phyloP scores from a whole-genome alignment of 2,888 invertebrate species.

The Platycheirus rosarum region DNA sequence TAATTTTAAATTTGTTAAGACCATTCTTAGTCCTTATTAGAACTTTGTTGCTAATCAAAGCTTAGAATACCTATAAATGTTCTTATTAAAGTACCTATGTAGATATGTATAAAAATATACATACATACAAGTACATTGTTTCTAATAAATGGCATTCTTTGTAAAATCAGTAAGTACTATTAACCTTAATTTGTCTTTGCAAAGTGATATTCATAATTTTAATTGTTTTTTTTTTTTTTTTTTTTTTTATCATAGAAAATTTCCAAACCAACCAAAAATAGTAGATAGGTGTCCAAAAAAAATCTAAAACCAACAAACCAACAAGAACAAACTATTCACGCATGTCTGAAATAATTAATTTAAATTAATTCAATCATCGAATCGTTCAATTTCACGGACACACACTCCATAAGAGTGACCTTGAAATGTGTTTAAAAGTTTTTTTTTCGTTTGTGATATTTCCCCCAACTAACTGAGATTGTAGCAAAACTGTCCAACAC shows the following conservation, averaged over 20 bases:
- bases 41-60: too few relatives aligned
- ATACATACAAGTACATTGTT: too few relatives aligned
- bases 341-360: slow-evolving; percentile 42
- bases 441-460: background rate
- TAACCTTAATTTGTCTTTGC: too few relatives aligned
- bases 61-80: too few relatives aligned
- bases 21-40: too few relatives aligned
- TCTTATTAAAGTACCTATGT: too few relatives aligned
- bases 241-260: background rate
- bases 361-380: slow-evolving; percentile 64
- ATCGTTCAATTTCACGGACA: slow-evolving; percentile 4
- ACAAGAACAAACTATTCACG: slow-evolving; percentile 34
- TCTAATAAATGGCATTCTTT: too few relatives aligned
- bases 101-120: too few relatives aligned
- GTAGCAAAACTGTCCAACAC: slow-evolving; percentile 50
- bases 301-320: slow-evolving; percentile 14
- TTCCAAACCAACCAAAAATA: background rate
- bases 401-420: slow-evolving; percentile 55
- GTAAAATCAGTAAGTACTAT: too few relatives aligned
- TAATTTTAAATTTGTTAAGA: too few relatives aligned
- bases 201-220: too few relatives aligned
- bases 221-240: too few relatives aligned
- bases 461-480: slow-evolving; percentile 38
- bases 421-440: slow-evolving; percentile 37
- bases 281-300: slow-evolving; percentile 4